Conservation (phyloP, 2,888 invertebrate genomes). For the Tillus elongatus region DNA sequence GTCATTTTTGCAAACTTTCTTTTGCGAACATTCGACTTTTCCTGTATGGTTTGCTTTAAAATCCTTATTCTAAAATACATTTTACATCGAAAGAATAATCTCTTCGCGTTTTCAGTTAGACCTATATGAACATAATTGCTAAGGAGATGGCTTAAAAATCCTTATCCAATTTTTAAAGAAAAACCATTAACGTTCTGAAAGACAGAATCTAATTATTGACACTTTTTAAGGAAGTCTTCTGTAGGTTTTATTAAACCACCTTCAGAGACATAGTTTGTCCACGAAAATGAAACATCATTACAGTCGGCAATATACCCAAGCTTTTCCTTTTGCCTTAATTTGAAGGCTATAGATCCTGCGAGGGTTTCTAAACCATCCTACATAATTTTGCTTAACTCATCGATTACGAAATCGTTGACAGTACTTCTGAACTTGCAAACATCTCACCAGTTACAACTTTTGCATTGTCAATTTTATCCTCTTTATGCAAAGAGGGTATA, state of each 20-base stretch:
- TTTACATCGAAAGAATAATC: conserved; percentile 6
- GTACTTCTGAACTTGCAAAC: too few relatives aligned
- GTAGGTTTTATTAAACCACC: conserved; percentile 17
- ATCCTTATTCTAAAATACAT: too few relatives aligned
- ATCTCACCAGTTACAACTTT: too few relatives aligned
- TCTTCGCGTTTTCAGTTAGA: conserved; percentile 5
- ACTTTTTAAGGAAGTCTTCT: conserved; percentile 11
- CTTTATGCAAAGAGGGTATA: too few relatives aligned
- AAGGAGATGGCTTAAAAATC: background rate
- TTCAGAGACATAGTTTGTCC: conserved; percentile 19
- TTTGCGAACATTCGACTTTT: too few relatives aligned
- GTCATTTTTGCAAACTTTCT: too few relatives aligned
- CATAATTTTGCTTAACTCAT: conserved; percentile 13
- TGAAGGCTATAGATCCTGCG: conserved; percentile 22
- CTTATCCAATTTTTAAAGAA: conserved; percentile 3
- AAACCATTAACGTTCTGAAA: background rate
- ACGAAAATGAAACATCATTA: conserved; percentile 15
- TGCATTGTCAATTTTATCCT: too few relatives aligned
- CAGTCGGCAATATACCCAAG: conserved; percentile 17
- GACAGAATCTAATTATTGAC: background rate
- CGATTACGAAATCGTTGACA: background rate
- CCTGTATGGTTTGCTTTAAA: too few relatives aligned
- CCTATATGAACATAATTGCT: conserved; percentile 2
- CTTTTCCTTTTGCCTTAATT: conserved; percentile 18
- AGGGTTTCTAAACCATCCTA: conserved; percentile 24